Conservation (phyloP, 1,140 invertebrate genomes). For the Protaetia brevitarsis region DNA sequence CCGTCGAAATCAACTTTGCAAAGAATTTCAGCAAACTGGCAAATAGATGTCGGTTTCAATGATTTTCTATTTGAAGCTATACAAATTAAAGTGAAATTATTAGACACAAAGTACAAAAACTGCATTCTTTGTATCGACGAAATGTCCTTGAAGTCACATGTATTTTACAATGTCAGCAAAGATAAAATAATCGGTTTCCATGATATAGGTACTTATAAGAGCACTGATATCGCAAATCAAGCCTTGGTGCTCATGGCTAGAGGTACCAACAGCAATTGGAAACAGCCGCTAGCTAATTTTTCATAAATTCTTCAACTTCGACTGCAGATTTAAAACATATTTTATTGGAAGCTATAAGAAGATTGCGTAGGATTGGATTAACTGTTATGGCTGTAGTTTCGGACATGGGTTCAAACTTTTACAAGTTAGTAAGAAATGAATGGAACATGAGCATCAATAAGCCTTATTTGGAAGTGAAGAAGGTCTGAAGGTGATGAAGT, state of each 20-base stretch:
- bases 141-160: neutral
- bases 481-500: neutral
- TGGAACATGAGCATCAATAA: too few relatives aligned
- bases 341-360: slow-evolving; percentile 41
- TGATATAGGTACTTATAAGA: neutral
- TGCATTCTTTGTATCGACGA: neutral
- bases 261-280: slow-evolving; percentile 35
- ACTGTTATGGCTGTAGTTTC: too few relatives aligned
- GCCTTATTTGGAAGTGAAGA: slow-evolving; percentile 34
- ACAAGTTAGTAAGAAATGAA: too few relatives aligned
- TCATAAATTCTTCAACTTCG: slow-evolving; percentile 16
- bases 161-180: neutral
- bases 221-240: neutral
- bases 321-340: neutral
- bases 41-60: neutral
- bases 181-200: neutral
- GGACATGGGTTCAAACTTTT: too few relatives aligned
- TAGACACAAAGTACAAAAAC: neutral
- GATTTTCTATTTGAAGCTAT: neutral
- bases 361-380: slow-evolving; percentile 38
- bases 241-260: slow-evolving; percentile 26
- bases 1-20: neutral
- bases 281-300: slow-evolving; percentile 36
- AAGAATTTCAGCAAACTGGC: neutral
- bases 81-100: neutral